phyloP scores from a whole-genome alignment of 2,797 vertebrate genomes.

The Rhynchotus rufescens region DNA sequence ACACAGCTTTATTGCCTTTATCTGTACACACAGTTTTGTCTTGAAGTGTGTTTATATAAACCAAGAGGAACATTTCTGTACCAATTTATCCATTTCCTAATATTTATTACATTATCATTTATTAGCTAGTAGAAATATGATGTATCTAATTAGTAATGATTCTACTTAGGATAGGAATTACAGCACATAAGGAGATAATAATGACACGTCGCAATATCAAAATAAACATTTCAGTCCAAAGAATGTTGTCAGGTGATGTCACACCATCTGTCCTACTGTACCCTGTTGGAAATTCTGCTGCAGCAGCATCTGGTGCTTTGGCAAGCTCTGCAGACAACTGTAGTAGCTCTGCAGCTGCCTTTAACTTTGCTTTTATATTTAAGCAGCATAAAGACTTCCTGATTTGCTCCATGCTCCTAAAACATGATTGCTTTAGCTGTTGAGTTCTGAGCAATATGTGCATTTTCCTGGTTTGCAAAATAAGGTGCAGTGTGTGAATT shows the following conservation, averaged over 20 bases:
- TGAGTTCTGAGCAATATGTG: neutral
- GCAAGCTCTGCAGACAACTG: conserved; percentile 39
- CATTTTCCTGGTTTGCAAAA: neutral
- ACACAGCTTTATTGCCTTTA: conserved; percentile 10
- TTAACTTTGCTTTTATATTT: conserved; percentile 11
- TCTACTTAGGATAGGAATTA: conserved; percentile 65
- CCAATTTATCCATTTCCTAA: neutral
- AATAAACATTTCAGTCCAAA: conserved; percentile 59
- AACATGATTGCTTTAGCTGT: conserved; percentile 6
- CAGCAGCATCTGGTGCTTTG: conserved; percentile 61
- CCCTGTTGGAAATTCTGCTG: conserved; percentile 33
- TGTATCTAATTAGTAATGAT: conserved; percentile 57
- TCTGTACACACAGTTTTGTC: neutral
- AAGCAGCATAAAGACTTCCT: conserved; percentile 15
- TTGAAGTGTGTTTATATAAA: neutral
- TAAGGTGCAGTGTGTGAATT: neutral
- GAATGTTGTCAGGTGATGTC: conserved; percentile 57
- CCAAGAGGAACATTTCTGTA: neutral
- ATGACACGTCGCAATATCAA: conserved; percentile 47
- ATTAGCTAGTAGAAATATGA: conserved; percentile 26
- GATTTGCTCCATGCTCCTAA: neutral
- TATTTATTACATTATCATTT: neutral
- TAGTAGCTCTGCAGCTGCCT: conserved; percentile 54
- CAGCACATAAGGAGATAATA: conserved; percentile 72
- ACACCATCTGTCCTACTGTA: conserved; percentile 32